These are phyloP conservation scores for Cephus cinctus DNA, from an alignment of 1,140 invertebrate species.

Conservation along the genomic window DNA sequence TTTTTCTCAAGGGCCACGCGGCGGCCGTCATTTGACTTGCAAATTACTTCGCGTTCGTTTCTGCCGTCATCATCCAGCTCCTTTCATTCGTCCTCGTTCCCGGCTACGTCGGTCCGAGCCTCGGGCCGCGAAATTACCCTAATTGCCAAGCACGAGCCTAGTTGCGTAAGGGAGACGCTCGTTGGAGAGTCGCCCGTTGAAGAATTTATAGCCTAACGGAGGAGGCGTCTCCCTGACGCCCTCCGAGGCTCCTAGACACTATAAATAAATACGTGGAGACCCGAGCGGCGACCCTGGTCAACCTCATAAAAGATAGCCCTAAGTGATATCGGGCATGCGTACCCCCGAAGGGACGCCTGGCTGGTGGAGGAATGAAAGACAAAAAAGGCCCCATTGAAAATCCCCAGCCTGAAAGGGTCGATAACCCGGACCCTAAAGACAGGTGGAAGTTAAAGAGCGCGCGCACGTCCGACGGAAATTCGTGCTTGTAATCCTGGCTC, in stretches of 20 bases:
- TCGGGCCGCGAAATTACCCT: constrained; percentile 40
- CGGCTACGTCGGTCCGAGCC: constrained; percentile 30
- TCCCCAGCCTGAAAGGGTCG: no score
- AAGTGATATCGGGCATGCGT: constrained; percentile 30
- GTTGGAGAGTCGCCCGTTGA: constrained; percentile 19
- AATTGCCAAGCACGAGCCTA: constrained; percentile 30
- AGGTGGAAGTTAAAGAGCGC: no score
- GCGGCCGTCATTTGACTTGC: constrained; percentile 26
- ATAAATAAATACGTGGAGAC: constrained; percentile 27
- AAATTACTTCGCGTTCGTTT: constrained; percentile 30
- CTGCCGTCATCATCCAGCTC: no score
- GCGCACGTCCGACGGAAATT: no score
- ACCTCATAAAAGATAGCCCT: constrained; percentile 9
- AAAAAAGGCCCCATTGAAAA: no score
- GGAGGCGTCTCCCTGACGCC: constrained; percentile 5
- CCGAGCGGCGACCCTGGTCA: constrained; percentile 8
- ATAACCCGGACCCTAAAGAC: no score
- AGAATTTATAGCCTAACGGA: constrained; percentile 13
- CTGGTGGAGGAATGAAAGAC: no score
- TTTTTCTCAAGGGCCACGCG: constrained; percentile 13
- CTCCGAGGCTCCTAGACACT: background rate
- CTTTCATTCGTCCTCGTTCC: no score
- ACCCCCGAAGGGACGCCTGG: no score
- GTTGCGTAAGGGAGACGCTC: constrained; percentile 41
- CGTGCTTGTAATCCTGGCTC: no score